Evolutionary conservation across 2,113 vertebrate species (phyloP), one percentile per base, ranked within the genome.

Genomic region (Columbina picui): DNA sequence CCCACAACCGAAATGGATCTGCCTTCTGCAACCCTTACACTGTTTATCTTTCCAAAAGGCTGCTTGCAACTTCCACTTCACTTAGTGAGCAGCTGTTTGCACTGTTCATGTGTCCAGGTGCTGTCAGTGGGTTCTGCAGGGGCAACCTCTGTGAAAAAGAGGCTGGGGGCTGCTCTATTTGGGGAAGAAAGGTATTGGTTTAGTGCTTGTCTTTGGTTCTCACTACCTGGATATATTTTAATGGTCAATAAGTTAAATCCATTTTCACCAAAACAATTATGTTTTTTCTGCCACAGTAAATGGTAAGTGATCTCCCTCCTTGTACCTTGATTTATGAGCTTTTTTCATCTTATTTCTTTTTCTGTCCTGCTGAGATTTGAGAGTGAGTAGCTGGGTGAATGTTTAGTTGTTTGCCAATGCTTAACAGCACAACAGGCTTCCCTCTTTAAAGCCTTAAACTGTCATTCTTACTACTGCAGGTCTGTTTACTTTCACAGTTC

Each of bases 61-160:
- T 84, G 10, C 22, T 32, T 78, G 23, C 21, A 45, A 10, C 22
- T 2, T 34, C 52, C 12, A 16, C 9, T 12, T 49, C 1, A 2
- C 10, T 27, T 14, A 12, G 4, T 1, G 7, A 45, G 15, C 15
- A 39, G 18, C 47, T 63, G 5, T 8, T 61, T 26, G 19, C 4
- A 3, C 18, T 0, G 0, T 10, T 18, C 43, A 67, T 22, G 12
- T 41, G 16, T 9, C 27, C 22, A 45, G 25, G 25, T 1, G 0
- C 17, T 50, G 30, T 6, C 19, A n/a, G 32, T 19, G 25, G 10
- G 5, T 52, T 13, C 17, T 68, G 18, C 15, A 56, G 55, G 19
- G 6, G 12, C 36, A 26, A 7, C 16, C 14, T 56, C 22, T 56
- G 10, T 20, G 17, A 70, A 19, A 45, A 36, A n/a, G 39, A 18